Evolutionary conservation across 23 tunicate species (phyloP).

Genomic region (Botrylloides violaceus): DNA sequence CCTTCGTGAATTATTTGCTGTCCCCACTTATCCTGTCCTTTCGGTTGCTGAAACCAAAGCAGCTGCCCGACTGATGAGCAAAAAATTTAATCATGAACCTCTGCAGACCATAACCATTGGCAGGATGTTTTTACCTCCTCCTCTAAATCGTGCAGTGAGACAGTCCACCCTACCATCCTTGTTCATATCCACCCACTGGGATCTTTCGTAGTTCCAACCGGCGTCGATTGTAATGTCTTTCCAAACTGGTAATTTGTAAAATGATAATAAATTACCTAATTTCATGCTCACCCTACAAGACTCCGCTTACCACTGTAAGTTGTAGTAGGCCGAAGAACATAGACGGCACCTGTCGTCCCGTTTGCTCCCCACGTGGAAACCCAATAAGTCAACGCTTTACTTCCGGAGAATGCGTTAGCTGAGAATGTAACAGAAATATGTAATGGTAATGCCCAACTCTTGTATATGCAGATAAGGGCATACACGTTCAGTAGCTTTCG

Average conservation of each 20-base stretch:
- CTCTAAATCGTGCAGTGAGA: constrained; percentile 79
- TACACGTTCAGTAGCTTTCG: too few relatives aligned
- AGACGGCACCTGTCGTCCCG: constrained; percentile 53
- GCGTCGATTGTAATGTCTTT: constrained; percentile 57
- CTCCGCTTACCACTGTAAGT: constrained; percentile 70
- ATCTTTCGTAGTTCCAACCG: constrained; percentile 82
- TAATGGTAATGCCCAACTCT: not conserved
- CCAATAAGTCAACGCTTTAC: constrained; percentile 36
- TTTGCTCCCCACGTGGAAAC: constrained; percentile 69
- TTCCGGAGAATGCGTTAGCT: constrained; percentile 67
- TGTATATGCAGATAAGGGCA: too few relatives aligned
- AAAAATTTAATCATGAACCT: not conserved
- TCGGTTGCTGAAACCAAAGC: constrained; percentile 84
- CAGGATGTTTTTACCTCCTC: constrained; percentile 88
- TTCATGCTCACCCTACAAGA: too few relatives aligned
- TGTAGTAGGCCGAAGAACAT: constrained; percentile 47
- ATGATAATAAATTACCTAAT: not conserved
- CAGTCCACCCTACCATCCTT: constrained; percentile 67
- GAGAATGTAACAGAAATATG: not conserved
- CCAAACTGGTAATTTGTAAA: constrained; percentile 28
- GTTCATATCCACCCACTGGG: constrained; percentile 91
- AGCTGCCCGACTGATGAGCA: constrained; percentile 69
- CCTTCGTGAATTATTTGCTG: constrained; percentile 85
- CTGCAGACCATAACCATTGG: too few relatives aligned
- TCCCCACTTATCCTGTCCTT: constrained; percentile 65